These are phyloP conservation scores for Acestrorhynchus altus DNA, from an alignment of 2,797 vertebrate species.

Conservation along the genomic window DNA sequence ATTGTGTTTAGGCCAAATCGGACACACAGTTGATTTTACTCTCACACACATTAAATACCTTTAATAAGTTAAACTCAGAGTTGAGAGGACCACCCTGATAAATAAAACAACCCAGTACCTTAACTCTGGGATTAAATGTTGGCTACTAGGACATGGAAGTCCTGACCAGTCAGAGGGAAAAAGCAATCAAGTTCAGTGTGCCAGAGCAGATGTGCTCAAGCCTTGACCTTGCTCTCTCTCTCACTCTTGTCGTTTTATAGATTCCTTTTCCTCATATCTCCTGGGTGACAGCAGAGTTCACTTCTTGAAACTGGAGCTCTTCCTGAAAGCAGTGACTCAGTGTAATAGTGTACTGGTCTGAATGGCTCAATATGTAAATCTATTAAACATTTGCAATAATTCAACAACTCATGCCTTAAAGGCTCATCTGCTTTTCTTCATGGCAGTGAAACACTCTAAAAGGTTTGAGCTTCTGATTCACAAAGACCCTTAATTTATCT, in stretches of 20 bases:
- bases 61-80: not conserved
- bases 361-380: constrained; percentile 14
- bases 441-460: constrained; percentile 33
- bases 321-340: constrained; percentile 22
- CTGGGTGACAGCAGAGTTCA: constrained; percentile 26
- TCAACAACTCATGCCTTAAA: constrained; percentile 25
- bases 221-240: constrained; percentile 39
- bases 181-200: constrained; percentile 52
- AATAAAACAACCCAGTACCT: constrained; percentile 16
- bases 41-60: not conserved
- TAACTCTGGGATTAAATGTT: constrained; percentile 33
- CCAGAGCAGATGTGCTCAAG: constrained; percentile 33
- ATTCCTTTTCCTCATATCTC: constrained; percentile 31
- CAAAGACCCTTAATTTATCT: constrained; percentile 24
- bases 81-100: not conserved
- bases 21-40: too few species aligned
- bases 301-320: constrained; percentile 24
- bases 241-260: constrained; percentile 40
- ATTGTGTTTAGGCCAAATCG: too few species aligned
- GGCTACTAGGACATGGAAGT: constrained; percentile 25
- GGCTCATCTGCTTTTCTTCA: constrained; percentile 1
- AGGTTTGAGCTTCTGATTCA: constrained; percentile 16
- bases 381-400: constrained; percentile 34
- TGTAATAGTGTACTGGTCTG: constrained; percentile 14
- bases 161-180: constrained; percentile 38